Evolutionary conservation across 2,797 vertebrate species (phyloP).

Genomic region (Aeoliscus strigatus): DNA sequence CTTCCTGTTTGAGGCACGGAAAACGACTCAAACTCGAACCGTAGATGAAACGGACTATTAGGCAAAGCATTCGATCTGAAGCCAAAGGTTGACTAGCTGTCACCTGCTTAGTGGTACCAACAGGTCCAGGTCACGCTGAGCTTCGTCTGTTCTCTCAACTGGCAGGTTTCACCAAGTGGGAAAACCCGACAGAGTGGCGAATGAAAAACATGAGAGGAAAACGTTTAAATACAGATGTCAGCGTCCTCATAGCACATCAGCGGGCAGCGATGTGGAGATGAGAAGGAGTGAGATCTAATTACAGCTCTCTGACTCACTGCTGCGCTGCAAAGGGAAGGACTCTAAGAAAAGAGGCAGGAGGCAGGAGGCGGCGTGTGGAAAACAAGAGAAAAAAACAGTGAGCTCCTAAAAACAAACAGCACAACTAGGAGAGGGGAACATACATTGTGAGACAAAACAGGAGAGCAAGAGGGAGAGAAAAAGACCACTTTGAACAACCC

Average conservation of each 20-base stretch:
- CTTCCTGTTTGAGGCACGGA: too few species aligned
- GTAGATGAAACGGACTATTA: too few species aligned
- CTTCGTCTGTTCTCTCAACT: too few species aligned
- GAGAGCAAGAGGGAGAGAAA: slow-evolving; percentile 4
- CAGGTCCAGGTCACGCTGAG: background rate
- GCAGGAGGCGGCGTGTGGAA: too few species aligned
- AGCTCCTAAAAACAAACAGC: slow-evolving; percentile 5
- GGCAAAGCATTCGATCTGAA: background rate
- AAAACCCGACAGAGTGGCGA: slow-evolving; percentile 1
- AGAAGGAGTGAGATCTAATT: slow-evolving; percentile 56
- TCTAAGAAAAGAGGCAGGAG: slow-evolving; percentile 14
- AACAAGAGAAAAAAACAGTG: background rate
- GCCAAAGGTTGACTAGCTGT: background rate
- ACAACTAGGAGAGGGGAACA: slow-evolving; percentile 9
- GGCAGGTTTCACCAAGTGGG: too few species aligned
- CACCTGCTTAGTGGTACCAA: background rate
- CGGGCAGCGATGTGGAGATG: slow-evolving; percentile 47
- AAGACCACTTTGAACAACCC: slow-evolving; percentile 45
- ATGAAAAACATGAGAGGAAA: slow-evolving; percentile 10
- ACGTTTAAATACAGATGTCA: slow-evolving; percentile 50
- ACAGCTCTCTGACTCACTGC: slow-evolving; percentile 51
- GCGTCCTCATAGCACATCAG: slow-evolving; percentile 42
- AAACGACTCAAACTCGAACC: too few species aligned
- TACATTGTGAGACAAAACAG: slow-evolving; percentile 3
- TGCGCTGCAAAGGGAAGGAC: slow-evolving; percentile 10